phyloP scores from a whole-genome alignment of 2,113 vertebrate species.

The Erinaceus europaeus region DNA sequence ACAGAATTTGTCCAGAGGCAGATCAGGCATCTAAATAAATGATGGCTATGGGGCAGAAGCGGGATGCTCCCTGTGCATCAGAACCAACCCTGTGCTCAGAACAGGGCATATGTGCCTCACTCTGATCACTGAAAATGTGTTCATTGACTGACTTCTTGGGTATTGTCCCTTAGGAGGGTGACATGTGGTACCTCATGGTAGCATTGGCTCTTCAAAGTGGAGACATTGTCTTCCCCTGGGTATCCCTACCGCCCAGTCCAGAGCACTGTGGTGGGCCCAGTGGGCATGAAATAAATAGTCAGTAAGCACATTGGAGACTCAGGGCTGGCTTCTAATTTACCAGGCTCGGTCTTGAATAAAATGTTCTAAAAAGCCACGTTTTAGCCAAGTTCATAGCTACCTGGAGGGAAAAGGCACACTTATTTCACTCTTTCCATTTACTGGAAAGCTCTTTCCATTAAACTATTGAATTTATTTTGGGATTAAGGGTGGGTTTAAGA shows the following conservation, averaged over 20 bases:
- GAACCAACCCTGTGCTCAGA: neutral
- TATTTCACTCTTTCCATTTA: no score
- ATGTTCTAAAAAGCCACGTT: neutral
- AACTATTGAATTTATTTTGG: no score
- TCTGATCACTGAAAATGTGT: neutral
- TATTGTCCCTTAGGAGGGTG: neutral
- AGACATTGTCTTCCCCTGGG: neutral
- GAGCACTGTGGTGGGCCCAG: neutral
- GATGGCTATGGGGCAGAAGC: neutral
- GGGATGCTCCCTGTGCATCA: neutral
- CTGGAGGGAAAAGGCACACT: neutral
- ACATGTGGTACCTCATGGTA: neutral
- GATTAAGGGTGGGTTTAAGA: no score
- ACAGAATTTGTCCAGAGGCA: neutral
- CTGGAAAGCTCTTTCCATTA: no score
- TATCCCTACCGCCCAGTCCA: neutral
- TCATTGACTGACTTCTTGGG: constrained; percentile 23
- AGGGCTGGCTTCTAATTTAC: neutral
- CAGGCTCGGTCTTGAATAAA: neutral
- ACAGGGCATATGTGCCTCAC: neutral
- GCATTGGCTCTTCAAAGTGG: neutral
- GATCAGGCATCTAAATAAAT: neutral
- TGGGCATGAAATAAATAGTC: neutral
- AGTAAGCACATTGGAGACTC: neutral
- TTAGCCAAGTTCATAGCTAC: neutral